phyloP scores from a whole-genome alignment of 2,888 invertebrate species.

The Latrodectus hesperus region DNA sequence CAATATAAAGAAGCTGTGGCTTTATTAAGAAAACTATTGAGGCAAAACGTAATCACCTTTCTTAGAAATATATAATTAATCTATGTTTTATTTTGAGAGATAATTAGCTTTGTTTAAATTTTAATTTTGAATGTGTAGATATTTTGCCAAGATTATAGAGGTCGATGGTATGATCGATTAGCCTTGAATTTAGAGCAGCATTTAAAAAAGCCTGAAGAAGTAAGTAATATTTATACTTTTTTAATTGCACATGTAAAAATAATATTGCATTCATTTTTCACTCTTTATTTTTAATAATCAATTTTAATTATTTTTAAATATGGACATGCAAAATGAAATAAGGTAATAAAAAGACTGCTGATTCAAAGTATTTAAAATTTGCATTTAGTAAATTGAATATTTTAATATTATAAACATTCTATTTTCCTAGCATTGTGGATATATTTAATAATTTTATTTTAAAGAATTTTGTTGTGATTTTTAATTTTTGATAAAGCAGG shows the following conservation, averaged over 20 bases:
- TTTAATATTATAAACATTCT: too few species aligned
- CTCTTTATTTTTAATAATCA: too few species aligned
- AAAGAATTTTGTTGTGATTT: too few species aligned
- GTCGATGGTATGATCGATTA: slow-evolving; percentile 79
- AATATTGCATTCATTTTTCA: too few species aligned
- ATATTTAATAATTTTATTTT: too few species aligned
- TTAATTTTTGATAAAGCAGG: too few species aligned
- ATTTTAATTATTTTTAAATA: too few species aligned
- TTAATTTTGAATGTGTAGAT: slow-evolving; percentile 36
- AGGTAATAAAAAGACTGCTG: too few species aligned
- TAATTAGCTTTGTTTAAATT: neutral
- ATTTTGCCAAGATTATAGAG: slow-evolving; percentile 75
- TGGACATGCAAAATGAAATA: too few species aligned
- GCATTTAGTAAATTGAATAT: too few species aligned
- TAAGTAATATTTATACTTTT: slow-evolving; percentile 67
- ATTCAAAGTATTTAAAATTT: too few species aligned
- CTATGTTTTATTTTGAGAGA: neutral
- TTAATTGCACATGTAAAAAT: neutral
- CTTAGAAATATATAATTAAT: neutral
- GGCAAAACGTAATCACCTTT: slow-evolving; percentile 74
- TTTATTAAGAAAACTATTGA: slow-evolving; percentile 78
- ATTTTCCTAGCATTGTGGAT: too few species aligned
- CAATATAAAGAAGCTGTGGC: slow-evolving; percentile 77
- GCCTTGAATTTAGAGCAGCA: slow-evolving; percentile 80
- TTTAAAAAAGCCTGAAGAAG: slow-evolving; percentile 75